Evolutionary conservation across 2,888 invertebrate species (phyloP).

Genomic region (Habroteleia sp.): DNA sequence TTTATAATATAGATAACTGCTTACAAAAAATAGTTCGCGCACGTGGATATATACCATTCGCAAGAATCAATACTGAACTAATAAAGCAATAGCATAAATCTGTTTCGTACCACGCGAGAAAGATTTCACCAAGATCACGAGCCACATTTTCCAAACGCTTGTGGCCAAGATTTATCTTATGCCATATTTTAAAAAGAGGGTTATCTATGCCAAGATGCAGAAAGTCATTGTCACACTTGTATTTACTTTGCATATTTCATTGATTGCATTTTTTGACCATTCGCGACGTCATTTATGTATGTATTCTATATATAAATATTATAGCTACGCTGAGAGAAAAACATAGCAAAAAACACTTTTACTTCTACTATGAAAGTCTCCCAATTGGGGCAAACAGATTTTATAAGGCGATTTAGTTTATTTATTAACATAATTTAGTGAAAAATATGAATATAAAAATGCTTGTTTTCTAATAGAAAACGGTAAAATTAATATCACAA

Average conservation of each 20-base stretch:
- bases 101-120: conserved; percentile 11
- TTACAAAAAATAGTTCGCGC: conserved; percentile 1
- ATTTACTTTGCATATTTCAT: conserved; percentile 1
- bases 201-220: conserved; percentile 22
- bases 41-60: conserved; percentile 10
- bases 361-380: too few relatives aligned
- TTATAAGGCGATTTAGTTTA: too few relatives aligned
- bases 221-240: conserved; percentile 37
- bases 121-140: conserved; percentile 23
- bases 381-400: too few relatives aligned
- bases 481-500: too few relatives aligned
- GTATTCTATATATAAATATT: too few relatives aligned
- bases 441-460: too few relatives aligned
- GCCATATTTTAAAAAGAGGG: conserved; percentile 27
- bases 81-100: conserved; percentile 23
- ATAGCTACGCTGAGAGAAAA: too few relatives aligned
- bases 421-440: too few relatives aligned
- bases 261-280: conserved; percentile 5
- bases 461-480: too few relatives aligned
- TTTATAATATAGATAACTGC: too few relatives aligned
- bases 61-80: conserved; percentile 7
- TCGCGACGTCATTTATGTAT: too few relatives aligned
- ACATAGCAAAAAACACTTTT: too few relatives aligned
- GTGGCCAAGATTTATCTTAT: conserved; percentile 20
- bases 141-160: conserved; percentile 22